Evolutionary conservation across 1,140 invertebrate species (phyloP).

Genomic region (Orchesella cincta): DNA sequence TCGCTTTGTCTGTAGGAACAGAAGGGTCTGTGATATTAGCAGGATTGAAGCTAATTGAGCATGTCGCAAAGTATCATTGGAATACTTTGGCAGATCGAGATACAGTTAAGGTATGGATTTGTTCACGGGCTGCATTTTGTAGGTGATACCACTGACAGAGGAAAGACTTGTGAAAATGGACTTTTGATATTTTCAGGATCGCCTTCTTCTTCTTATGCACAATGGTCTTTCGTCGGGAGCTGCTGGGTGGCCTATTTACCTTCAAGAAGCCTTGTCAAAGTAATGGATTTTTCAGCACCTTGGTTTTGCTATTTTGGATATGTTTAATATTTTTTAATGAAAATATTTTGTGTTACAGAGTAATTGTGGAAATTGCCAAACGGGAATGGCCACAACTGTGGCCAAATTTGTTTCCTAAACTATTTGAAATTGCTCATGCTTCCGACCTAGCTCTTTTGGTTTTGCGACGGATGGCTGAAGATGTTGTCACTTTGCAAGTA

Average conservation of each 20-base stretch:
- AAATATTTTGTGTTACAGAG: constrained; percentile 33
- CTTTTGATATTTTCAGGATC: constrained; percentile 31
- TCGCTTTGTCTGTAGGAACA: constrained; percentile 20
- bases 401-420: constrained; percentile 39
- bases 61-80: constrained; percentile 43
- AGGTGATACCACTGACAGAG: too few species aligned
- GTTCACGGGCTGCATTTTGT: too few species aligned
- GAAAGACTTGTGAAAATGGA: too few species aligned
- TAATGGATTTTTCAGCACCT: neutral
- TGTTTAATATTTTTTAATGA: neutral
- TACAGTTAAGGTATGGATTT: constrained; percentile 41
- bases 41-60: constrained; percentile 39
- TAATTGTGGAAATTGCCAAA: constrained; percentile 47
- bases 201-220: constrained; percentile 31
- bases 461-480: constrained; percentile 44
- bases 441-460: constrained; percentile 38
- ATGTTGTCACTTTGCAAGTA: constrained; percentile 40
- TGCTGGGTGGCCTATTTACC: constrained; percentile 1
- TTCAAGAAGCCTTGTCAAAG: constrained; percentile 44
- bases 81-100: constrained; percentile 27
- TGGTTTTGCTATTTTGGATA: neutral
- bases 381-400: constrained; percentile 50
- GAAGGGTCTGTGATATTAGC: constrained; percentile 35
- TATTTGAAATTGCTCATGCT: constrained; percentile 32
- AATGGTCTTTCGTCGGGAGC: constrained; percentile 35